Percentiles rank a stretch among this genome's conserved stretches.
phyloP scores from a whole-genome alignment of 1,140 invertebrate species.

The Adelges cooleyi region DNA sequence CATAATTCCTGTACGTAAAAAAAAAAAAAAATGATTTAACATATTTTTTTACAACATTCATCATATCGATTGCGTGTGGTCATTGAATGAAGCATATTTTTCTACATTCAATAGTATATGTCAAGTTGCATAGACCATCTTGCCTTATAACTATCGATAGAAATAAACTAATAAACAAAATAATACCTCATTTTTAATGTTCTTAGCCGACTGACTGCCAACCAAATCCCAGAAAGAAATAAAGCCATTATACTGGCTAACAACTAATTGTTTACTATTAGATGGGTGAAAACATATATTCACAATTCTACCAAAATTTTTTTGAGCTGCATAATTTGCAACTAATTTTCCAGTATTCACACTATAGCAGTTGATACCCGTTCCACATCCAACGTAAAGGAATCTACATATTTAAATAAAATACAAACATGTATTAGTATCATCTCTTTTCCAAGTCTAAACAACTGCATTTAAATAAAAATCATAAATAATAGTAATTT shows the following conservation, averaged over 20 bases:
- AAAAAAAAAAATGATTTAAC: not conserved
- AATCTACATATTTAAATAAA: constrained; percentile 37
- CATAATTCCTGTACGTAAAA: not conserved
- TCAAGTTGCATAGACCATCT: not conserved
- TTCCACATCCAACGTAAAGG: constrained; percentile 46
- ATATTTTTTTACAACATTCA: not conserved
- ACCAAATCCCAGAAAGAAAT: constrained; percentile 28
- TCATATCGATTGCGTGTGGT: not conserved
- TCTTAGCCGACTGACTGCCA: constrained; percentile 10
- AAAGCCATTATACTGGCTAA: constrained; percentile 22
- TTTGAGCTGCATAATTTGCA: constrained; percentile 39
- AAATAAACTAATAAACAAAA: not conserved
- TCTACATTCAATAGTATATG: no score
- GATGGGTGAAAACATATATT: constrained; percentile 35
- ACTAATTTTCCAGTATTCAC: constrained; percentile 45
- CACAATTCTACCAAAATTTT: constrained; percentile 37
- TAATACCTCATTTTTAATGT: constrained; percentile 2
- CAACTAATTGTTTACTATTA: constrained; percentile 31
- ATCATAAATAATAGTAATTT: no score
- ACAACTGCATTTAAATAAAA: no score
- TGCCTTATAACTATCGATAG: not conserved
- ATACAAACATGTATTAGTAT: no score
- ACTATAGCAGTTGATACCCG: constrained; percentile 46
- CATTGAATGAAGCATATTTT: no score
- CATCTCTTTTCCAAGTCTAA: no score